Evolutionary conservation across 92 coral and sea anemone species (phyloP).

Genomic region (Zoanthus sansibaricus): DNA sequence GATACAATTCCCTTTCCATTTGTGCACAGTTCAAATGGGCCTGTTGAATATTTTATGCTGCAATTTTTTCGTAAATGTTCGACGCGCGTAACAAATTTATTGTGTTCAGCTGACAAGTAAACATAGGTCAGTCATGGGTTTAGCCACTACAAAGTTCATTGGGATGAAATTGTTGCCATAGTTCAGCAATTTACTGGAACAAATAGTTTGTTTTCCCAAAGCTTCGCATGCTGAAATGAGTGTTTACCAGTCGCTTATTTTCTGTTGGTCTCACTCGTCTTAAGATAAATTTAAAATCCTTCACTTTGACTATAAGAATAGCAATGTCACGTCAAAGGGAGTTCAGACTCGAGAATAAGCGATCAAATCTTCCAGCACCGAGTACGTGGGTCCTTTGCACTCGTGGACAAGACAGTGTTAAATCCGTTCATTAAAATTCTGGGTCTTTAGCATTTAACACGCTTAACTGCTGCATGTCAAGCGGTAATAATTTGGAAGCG

Average conservation of each 20-base stretch:
- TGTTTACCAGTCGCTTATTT: conserved; percentile 28
- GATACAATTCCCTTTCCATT: conserved; percentile 57
- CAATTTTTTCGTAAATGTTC: conserved; percentile 56
- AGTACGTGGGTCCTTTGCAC: neutral
- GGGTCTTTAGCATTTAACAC: conserved; percentile 47
- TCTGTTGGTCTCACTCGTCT: neutral
- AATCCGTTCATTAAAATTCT: conserved; percentile 24
- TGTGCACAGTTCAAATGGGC: conserved; percentile 70
- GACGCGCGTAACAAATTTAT: conserved; percentile 54
- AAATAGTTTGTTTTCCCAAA: conserved; percentile 36
- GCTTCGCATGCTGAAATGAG: conserved; percentile 51
- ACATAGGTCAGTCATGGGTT: conserved; percentile 75
- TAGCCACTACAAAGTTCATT: conserved; percentile 28
- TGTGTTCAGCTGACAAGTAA: conserved; percentile 64
- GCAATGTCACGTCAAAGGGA: conserved; percentile 44
- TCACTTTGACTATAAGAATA: conserved; percentile 15
- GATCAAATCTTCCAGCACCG: conserved; percentile 33
- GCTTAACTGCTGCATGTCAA: neutral
- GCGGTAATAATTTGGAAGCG: neutral
- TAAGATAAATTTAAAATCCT: neutral
- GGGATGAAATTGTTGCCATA: conserved; percentile 52
- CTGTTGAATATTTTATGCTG: conserved; percentile 53
- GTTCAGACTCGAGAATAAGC: conserved; percentile 47
- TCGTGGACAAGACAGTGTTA: conserved; percentile 13
- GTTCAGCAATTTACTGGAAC: conserved; percentile 52